Percentiles rank a stretch among this genome's conserved stretches.
Conservation (phyloP, 2,888 invertebrate species). For the Nemotelus nigrinus region DNA sequence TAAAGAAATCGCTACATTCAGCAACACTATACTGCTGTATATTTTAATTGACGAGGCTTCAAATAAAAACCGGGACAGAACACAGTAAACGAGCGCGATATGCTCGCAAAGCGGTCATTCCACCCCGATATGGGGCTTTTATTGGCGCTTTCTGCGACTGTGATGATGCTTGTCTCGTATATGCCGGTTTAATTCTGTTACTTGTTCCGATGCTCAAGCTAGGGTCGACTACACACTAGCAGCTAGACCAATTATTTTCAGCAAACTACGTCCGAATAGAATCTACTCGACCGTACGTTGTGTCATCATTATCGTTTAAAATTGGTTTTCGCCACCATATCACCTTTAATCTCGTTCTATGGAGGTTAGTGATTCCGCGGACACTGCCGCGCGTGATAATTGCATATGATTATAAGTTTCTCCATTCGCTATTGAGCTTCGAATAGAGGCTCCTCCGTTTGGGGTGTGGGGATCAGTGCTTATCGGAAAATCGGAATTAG, state of each 20-base stretch:
- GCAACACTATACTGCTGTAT: not conserved
- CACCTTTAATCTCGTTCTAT: not conserved
- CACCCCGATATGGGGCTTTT: conserved; percentile 1
- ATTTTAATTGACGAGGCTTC: conserved; percentile 19
- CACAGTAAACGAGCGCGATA: not conserved
- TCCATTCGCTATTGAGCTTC: too few species aligned
- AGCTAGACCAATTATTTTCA: conserved; percentile 6
- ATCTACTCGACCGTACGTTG: not conserved
- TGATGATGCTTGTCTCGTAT: too few species aligned
- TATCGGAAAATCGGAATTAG: too few species aligned
- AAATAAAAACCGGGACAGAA: conserved; percentile 5
- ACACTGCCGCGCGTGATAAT: conserved; percentile 5
- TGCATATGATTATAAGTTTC: not conserved
- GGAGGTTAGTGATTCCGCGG: conserved; percentile 1
- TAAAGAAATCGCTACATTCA: too few species aligned
- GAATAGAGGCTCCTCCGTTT: too few species aligned
- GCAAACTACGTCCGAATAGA: not conserved
- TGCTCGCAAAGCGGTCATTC: conserved; percentile 18
- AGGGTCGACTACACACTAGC: not conserved
- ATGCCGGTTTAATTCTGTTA: too few species aligned
- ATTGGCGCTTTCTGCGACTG: not conserved
- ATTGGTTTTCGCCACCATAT: conserved; percentile 8
- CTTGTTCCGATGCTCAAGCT: not conserved
- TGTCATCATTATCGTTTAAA: conserved; percentile 13
- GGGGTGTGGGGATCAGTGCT: too few species aligned